phyloP scores from a whole-genome alignment of 2,797 vertebrate genomes.

The Remorina albescens region DNA sequence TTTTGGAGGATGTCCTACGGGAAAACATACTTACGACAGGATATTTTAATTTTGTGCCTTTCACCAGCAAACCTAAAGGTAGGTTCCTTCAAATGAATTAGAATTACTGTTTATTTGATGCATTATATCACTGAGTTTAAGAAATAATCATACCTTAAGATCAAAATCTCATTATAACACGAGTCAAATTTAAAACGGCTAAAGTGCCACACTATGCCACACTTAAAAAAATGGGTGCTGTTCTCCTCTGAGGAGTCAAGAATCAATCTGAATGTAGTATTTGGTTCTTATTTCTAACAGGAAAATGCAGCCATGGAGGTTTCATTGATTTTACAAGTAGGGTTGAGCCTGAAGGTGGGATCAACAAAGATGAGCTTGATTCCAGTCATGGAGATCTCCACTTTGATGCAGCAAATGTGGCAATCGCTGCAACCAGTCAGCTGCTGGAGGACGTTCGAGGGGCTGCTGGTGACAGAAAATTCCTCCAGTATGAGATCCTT shows the following conservation, averaged over 20 bases:
- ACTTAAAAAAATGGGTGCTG: no score
- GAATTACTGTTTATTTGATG: no score
- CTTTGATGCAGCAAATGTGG: constrained; percentile 59
- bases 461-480: constrained; percentile 59
- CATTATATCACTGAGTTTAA: no score
- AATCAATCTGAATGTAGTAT: no score
- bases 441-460: constrained; percentile 66
- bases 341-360: constrained; percentile 64
- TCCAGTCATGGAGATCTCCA: constrained; percentile 70
- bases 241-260: no score
- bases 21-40: constrained; percentile 72
- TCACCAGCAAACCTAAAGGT: constrained; percentile 72
- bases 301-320: constrained; percentile 81
- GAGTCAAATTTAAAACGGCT: no score
- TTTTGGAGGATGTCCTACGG: constrained; percentile 65
- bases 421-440: constrained; percentile 61
- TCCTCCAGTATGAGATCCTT: constrained; percentile 59
- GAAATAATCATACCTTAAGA: no score
- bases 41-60: constrained; percentile 62
- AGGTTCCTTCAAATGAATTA: neutral
- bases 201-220: no score
- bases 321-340: constrained; percentile 18
- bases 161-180: no score
- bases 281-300: constrained; percentile 41
- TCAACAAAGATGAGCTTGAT: constrained; percentile 68